Evolutionary conservation across 2,888 invertebrate species (phyloP).

Genomic region (Alitta virens): DNA sequence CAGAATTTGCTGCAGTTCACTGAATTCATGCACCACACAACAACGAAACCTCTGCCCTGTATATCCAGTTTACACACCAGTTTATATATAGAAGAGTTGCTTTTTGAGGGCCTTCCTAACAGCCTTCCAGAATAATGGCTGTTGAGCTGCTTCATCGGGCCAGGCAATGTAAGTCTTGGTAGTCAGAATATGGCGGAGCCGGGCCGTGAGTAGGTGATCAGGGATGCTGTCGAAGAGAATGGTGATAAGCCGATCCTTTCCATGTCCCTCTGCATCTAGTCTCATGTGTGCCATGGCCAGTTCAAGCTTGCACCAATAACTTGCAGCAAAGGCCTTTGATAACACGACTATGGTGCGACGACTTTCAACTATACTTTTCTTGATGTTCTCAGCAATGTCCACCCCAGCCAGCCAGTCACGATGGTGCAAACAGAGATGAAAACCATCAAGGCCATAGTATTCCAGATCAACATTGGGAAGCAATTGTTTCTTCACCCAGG

Average conservation of each 20-base stretch:
- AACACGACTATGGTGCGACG: conserved; percentile 67
- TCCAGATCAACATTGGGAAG: conserved; percentile 64
- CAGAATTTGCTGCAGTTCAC: no score
- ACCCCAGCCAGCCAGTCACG: conserved; percentile 71
- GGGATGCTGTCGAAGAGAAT: neutral
- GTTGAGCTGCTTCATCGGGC: neutral
- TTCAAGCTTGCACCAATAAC: conserved; percentile 75
- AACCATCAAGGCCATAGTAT: conserved; percentile 23
- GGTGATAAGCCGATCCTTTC: neutral
- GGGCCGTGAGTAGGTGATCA: neutral
- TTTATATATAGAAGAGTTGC: no score
- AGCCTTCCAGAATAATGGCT: neutral
- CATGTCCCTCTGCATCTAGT: neutral
- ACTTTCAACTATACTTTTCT: conserved; percentile 69
- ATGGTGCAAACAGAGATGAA: conserved; percentile 70
- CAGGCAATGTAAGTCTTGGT: neutral
- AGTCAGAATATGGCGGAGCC: neutral
- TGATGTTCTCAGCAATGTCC: conserved; percentile 70
- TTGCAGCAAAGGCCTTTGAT: conserved; percentile 66
- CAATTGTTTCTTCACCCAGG: conserved; percentile 67
- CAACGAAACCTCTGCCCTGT: no score
- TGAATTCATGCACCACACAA: no score
- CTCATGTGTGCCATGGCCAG: conserved; percentile 59
- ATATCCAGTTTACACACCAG: no score
- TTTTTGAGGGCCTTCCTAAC: neutral